Base-by-base conservation (phyloP, 2,888 invertebrate genomes). In the Agonopterix heracliana region DNA sequence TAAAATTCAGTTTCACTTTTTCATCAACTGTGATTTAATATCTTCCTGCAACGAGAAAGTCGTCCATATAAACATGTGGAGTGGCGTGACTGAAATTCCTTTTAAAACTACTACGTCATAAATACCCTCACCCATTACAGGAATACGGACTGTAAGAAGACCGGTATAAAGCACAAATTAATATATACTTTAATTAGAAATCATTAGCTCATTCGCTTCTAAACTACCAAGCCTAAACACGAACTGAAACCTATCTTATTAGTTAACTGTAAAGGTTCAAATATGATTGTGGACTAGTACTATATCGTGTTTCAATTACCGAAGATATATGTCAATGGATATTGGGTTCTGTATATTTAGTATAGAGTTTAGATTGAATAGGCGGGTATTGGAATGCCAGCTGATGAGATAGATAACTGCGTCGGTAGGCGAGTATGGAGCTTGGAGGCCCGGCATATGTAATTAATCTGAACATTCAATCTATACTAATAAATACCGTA, bases 81-180 rank as follows among this genome's bases (percentile, higher is more conserved):
- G 75, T 83, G 81, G 81, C 83, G 81, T 81, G 82, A 82, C 79
- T 79, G 70, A 74, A 77, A 71, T 71, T 72, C 73, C 70, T 75
- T 71, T 63, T 56, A 56, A 66, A 68, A 59, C 49, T 63, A 60
- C 73, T 75, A 75, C 67, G 69, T 68, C 78, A 73, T 64, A 81
- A 64, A 54, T 57, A 56, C 68, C 66, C 54, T 54, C 46, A 36
- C 48, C 44, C 46, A 54, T 57, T 62, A 55, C 57, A 59, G 64
- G 51, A 79, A 79, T 75, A 64, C 64, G 64, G 62, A 81, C 81
- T 71, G 61, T 81, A 66, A 54, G 38, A 0, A 41, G 46, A 59
- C 54, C 45, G 47, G 11, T 49, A 66, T 74, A 81, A 71, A 81
- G 83, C 62, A 54, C 67, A 77, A 55, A 71, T 71, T 76, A 53